Percentiles rank a stretch among this genome's conserved stretches.
Evolutionary conservation across 53 echinoderm and acorn worm species (phyloP).

Genomic region (Stichopus horrens): DNA sequence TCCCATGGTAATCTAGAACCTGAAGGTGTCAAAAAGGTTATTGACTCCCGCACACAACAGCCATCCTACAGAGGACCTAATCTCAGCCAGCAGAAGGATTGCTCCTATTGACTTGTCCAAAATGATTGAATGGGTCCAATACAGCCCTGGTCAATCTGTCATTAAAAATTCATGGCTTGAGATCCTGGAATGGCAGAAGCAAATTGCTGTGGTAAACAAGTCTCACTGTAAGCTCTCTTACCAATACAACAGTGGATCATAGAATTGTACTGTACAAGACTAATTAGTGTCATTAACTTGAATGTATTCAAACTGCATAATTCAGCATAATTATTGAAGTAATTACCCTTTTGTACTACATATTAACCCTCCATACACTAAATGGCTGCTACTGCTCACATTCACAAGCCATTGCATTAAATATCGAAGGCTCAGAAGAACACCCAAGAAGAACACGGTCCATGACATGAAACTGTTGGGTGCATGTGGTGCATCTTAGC

Average conservation of each 20-base stretch:
- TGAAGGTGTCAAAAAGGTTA: constrained; percentile 14
- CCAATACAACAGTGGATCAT: not conserved
- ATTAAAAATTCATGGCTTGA: not conserved
- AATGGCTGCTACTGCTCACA: too few relatives aligned
- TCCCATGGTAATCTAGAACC: not conserved
- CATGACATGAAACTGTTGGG: too few relatives aligned
- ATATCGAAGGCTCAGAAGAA: too few relatives aligned
- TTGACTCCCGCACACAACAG: not conserved
- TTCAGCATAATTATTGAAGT: too few relatives aligned
- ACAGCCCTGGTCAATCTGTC: not conserved
- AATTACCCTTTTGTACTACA: too few relatives aligned
- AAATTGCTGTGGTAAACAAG: not conserved
- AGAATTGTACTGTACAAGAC: not conserved
- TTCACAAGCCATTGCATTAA: too few relatives aligned
- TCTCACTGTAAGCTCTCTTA: not conserved
- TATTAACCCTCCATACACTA: too few relatives aligned
- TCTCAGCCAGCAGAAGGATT: not conserved
- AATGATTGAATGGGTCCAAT: not conserved
- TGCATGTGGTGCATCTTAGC: too few relatives aligned
- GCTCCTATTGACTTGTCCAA: not conserved
- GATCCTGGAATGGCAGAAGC: not conserved
- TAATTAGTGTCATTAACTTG: too few relatives aligned
- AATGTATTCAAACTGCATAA: too few relatives aligned
- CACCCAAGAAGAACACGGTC: too few relatives aligned
- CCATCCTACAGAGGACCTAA: not conserved